Evolutionary conservation across 2,888 invertebrate species (phyloP), one percentile per base, ranked within the genome.

Genomic region (Caradrina kadenii): DNA sequence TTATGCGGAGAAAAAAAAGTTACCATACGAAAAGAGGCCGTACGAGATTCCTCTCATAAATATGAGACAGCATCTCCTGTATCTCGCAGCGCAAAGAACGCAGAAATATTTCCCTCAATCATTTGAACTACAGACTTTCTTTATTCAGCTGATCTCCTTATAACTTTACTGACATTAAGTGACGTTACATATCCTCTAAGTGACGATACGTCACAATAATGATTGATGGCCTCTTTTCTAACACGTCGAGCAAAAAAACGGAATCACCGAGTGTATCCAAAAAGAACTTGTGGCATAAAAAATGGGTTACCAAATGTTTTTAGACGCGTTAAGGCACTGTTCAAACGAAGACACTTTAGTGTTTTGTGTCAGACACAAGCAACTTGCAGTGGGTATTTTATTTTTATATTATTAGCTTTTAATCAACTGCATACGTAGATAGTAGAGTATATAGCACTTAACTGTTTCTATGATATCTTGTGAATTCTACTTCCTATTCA

Each of bases 181-280:
- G 69, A 73, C 70, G 69, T 68, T 69, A 80, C 71, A 63, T 73
- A 77, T 64, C 75, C 53, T 63, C 80, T 80, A 72, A 79, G 64
- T 80, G 63, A 69, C 73, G 63, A 58, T 72, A 62, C 68, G 80
- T 65, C 71, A 69, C 59, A 61, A 59, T 69, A 65, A 79, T 81
- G 80, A 82, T 82, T 74, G 65, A 82, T 69, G 75, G 22, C 35
- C 48, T 15, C 26, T 49, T 79, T 50, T 59, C 62, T 52, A 59
- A 55, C 49, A 62, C 39, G 54, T 35, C 8, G 42, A 69, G 54
- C 31, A 67, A 73, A 76, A 76, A 76, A 63, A 42, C 21, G 22
- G 10, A 58, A 49, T 59, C 58, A 76, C 64, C 54, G 56, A 77
- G 81, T 76, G 77, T 62, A 55, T 70, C 64, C 64, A 70, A 70